Evolutionary conservation across 2,797 vertebrate species (phyloP), one percentile per base, ranked within the genome.

Genomic region (Thripadectes ignobilis): DNA sequence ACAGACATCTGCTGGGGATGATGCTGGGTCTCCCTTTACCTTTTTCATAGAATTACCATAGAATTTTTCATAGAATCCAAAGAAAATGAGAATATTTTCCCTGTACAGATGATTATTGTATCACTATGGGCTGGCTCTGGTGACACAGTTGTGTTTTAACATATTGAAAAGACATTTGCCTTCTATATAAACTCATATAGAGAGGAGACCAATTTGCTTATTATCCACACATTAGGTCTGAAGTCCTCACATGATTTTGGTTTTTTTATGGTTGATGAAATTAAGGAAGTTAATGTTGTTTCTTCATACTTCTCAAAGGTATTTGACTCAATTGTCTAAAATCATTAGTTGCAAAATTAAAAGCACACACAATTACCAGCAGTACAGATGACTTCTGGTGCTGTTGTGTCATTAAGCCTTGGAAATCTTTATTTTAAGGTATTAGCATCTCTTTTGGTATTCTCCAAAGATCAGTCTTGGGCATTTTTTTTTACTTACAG

Each of bases 321-420:
- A 88, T 87, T 94, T 85, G 54, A 88, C 43, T 92, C 61, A 45
- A 51, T 69, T 72, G 34, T 93, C 58, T 85, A 61, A 83, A 88
- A 55, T 65, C n/a, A 78, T 88, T 87, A 92, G 39, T 29, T 68
- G 39, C 39, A 81, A 92, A 94, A 96, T 93, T 94, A 91, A 89
- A 93, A 96, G 58, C 48, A 71, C 10, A 23, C 26, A 51, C 8
- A 67, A 68, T 78, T 94, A 41, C 15, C 32, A 58, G 26, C 39
- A 84, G 45, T 51, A 51, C 46, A 66, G 30, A 78, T 81, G n/a
- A 82, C 46, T 95, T 94, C 54, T 87, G 51, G 18, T 85, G 68
- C 39, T 83, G 21, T 68, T 92, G 36, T 91, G 63, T 85, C 62
- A 59, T 91, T 92, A 85, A 77, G 75, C n/a, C 72, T 72, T 59